Evolutionary conservation across 2,797 vertebrate species (phyloP), one percentile per base, ranked within the genome.

Genomic region (Sphenopsis melanotis): DNA sequence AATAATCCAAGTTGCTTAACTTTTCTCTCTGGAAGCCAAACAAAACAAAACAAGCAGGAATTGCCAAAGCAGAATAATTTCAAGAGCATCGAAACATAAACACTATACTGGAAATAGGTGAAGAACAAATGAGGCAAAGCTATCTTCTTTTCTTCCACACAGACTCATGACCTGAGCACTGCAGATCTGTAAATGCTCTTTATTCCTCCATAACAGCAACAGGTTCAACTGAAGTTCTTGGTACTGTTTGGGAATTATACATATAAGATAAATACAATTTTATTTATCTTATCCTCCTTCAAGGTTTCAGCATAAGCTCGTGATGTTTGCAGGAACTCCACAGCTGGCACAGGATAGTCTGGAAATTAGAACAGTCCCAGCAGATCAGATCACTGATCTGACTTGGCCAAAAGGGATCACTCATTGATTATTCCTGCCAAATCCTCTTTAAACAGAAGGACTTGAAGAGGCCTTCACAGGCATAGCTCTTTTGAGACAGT

Each of bases 381-480:
- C 29, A 72, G 53, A 64, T 80, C 23, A 80, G 44, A 76, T 27
- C 83, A 63, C 32, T 39, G 27, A 59, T 59, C 57, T 20, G 11
- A 59, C 26, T 0, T 49, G 15, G 30, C 32, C 44, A 65, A 56
- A 72, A 34, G 4, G 5, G 7, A 87, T 70, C 49, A 22, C 23
- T 76, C 65, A 21, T 3, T 36, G 21, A 50, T 66, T 74, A 85
- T 11, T 83, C 22, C 32, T 41, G n/a, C 12, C 29, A 37, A 85
- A 47, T 65, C 55, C 5, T 80, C 71, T 80, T 46, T 32, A 47
- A 64, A 63, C 13, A 80, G 37, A 53, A 82, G 20, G 69, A 5
- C 11, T 3, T 0, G 34, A 87, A 82, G 19, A 68, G 1, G 0
- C 13, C 29, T 68, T 87, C 15, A 6, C 21, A 74, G 3, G 15